Evolutionary conservation across 2,113 vertebrate genomes (phyloP), one percentile per base, ranked within the genome.

Genomic region (Prionailurus viverrinus): DNA sequence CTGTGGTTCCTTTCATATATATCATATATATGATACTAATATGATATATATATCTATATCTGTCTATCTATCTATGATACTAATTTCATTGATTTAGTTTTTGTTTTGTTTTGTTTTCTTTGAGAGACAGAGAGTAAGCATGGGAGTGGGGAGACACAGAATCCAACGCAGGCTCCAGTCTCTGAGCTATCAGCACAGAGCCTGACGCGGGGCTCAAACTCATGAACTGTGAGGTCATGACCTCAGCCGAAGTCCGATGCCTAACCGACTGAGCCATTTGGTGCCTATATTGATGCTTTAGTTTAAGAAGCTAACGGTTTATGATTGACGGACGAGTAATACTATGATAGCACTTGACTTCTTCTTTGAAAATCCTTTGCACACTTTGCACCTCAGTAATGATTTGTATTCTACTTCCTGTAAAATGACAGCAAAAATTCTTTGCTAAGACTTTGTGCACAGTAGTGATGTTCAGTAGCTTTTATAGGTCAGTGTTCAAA

Each of bases 401-500:
- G 16, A 79, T 79, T 58, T 58, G 39, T 33, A 58, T 66, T 73
- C n/a, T 25, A 82, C 51, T 88, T 80, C 79, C 63, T 89, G 39
- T 85, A 15, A 96, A 97, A 55, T 61, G 39, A 65, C 39, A 48
- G 18, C 84, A 82, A 68, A 92, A 68, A 92, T 15, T 36, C 18
- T 33, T 29, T 63, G 74, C 36, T 73, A 33, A 79, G 63, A 45
- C 73, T 94, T 51, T 85, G 27, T 69, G 51, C 53, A n/a, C 15
- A 39, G 53, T 61, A 39, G 4, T 68, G 58, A 86, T 18, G 4
- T 65, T 78, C 19, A 45, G 23, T 39, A 79, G 33, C 65, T 82
- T 95, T 81, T 63, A 69, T 4, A 91, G 18, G 33, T 63, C 89
- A 61, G 45, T 68, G 25, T 29, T 96, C 58, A 89, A 85, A 93